Evolutionary conservation across 2,797 vertebrate species (phyloP).

Genomic region (Hephaestus fuliginosus): DNA sequence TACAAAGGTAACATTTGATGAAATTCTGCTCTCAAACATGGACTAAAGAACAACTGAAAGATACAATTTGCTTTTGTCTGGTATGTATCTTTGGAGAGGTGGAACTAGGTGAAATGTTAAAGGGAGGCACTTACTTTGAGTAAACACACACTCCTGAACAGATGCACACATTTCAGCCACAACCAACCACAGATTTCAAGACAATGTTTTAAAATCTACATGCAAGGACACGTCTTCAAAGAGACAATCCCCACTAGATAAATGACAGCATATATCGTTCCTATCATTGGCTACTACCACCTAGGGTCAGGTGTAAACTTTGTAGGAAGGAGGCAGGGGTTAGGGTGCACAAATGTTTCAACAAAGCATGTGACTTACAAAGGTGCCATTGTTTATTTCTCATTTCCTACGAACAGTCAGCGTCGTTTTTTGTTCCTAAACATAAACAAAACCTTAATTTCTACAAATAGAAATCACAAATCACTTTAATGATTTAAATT

Average conservation of each 20-base stretch:
- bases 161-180: neutral
- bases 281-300: neutral
- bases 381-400: neutral
- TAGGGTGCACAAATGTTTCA: neutral
- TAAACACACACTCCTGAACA: neutral
- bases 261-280: neutral
- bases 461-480: neutral
- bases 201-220: neutral
- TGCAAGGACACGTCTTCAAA: neutral
- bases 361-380: neutral
- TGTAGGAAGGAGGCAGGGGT: neutral
- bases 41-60: constrained; percentile 37
- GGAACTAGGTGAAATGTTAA: constrained; percentile 10
- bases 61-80: constrained; percentile 14
- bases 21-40: constrained; percentile 77
- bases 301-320: neutral
- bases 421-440: neutral
- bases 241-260: neutral
- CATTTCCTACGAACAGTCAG: neutral
- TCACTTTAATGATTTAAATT: no score
- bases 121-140: neutral
- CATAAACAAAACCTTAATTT: neutral
- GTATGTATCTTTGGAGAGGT: constrained; percentile 22
- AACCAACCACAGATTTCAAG: neutral
- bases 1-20: constrained; percentile 84